Evolutionary conservation across 2,888 invertebrate species (phyloP).

Genomic region (Drosophila limbata): DNA sequence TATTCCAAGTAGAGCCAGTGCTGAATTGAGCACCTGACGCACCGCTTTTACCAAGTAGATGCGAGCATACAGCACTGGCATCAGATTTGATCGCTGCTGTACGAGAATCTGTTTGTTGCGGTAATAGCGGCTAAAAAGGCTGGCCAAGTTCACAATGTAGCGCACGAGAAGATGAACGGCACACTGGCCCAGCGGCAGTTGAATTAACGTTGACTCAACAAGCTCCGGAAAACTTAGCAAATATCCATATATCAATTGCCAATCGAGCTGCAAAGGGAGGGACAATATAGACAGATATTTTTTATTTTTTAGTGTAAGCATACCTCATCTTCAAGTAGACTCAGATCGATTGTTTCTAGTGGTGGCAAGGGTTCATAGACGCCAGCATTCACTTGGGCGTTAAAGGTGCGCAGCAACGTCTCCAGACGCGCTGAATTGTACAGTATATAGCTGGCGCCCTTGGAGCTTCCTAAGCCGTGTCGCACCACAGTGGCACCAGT

Average conservation of each 20-base stretch:
- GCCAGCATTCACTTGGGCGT: slow-evolving; percentile 86
- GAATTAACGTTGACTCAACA: slow-evolving; percentile 87
- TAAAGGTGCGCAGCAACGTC: slow-evolving; percentile 88
- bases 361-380: slow-evolving; percentile 88
- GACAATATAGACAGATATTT: not conserved
- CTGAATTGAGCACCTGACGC: slow-evolving; percentile 88
- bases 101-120: slow-evolving; percentile 89
- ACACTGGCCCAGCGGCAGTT: slow-evolving; percentile 86
- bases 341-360: slow-evolving; percentile 88
- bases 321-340: slow-evolving; percentile 89
- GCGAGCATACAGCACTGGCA: slow-evolving; percentile 89
- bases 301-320: not conserved
- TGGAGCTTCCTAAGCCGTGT: slow-evolving; percentile 81
- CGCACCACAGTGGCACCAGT: slow-evolving; percentile 87
- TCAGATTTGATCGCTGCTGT: slow-evolving; percentile 89
- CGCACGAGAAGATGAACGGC: slow-evolving; percentile 88
- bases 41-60: slow-evolving; percentile 89
- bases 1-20: slow-evolving; percentile 88
- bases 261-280: slow-evolving; percentile 89
- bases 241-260: slow-evolving; percentile 90
- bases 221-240: slow-evolving; percentile 89
- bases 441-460: slow-evolving; percentile 89
- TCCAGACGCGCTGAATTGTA: slow-evolving; percentile 92
- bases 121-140: slow-evolving; percentile 91
- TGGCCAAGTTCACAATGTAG: slow-evolving; percentile 88